Evolutionary conservation across 1,140 invertebrate genomes (phyloP).

Genomic region (Drosophila bocqueti): DNA sequence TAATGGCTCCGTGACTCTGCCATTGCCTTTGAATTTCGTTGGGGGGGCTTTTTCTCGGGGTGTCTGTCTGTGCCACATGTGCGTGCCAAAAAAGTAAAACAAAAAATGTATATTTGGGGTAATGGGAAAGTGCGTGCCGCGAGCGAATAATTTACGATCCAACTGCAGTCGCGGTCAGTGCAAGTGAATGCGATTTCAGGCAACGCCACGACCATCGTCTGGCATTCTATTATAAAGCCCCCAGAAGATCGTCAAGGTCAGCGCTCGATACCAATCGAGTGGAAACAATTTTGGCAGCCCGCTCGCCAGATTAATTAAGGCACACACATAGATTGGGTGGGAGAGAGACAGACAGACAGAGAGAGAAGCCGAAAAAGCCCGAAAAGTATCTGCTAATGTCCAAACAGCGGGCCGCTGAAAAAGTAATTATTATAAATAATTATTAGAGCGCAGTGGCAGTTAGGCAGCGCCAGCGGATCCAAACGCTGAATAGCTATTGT

Average conservation of each 20-base stretch:
- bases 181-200: constrained; percentile 34
- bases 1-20: constrained; percentile 31
- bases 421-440: constrained; percentile 81
- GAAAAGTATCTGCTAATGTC: constrained; percentile 61
- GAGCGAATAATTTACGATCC: constrained; percentile 25
- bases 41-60: neutral
- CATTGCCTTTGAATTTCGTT: constrained; percentile 1
- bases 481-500: constrained; percentile 60
- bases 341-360: constrained; percentile 4
- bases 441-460: constrained; percentile 81
- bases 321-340: constrained; percentile 25
- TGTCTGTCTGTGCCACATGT: constrained; percentile 21
- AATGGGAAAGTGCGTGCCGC: constrained; percentile 56
- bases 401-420: constrained; percentile 68
- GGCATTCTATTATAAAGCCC: constrained; percentile 14
- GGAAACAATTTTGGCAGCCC: constrained; percentile 53
- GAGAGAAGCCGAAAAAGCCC: constrained; percentile 24
- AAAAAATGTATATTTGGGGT: constrained; percentile 40
- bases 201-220: constrained; percentile 15
- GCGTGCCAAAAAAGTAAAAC: constrained; percentile 54
- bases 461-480: constrained; percentile 49
- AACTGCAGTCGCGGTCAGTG: constrained; percentile 46
- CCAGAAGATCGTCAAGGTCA: constrained; percentile 60
- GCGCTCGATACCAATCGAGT: constrained; percentile 62
- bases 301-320: constrained; percentile 67